Evolutionary conservation across 2,888 invertebrate species (phyloP).

Genomic region (Bellardia bayeri): DNA sequence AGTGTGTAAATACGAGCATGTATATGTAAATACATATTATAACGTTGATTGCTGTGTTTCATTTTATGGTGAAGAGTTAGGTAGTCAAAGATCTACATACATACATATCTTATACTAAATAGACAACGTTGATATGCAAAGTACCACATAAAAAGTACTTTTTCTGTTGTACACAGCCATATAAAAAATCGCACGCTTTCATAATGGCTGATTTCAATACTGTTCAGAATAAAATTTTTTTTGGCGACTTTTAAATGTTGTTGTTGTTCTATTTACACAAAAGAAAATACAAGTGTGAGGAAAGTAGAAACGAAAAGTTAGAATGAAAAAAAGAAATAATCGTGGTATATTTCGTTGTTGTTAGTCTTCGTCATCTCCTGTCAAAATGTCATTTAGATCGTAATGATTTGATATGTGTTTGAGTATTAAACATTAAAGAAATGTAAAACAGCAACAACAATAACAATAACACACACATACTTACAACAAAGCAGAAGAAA

Average conservation of each 20-base stretch:
- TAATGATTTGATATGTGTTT: conserved; percentile 84
- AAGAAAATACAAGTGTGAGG: not conserved
- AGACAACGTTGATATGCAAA: not conserved
- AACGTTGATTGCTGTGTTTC: too few species aligned
- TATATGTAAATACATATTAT: too few species aligned
- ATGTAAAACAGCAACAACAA: conserved; percentile 65
- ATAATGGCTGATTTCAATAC: conserved; percentile 20
- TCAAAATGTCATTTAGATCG: conserved; percentile 84
- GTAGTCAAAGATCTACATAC: too few species aligned
- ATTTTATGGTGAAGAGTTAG: too few species aligned
- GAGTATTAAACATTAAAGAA: conserved; percentile 77
- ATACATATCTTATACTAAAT: too few species aligned
- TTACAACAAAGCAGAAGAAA: not conserved
- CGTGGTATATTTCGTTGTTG: conserved; percentile 63
- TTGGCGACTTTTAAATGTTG: not conserved
- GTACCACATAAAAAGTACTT: not conserved
- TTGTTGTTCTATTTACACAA: not conserved
- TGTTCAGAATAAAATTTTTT: conserved; percentile 12
- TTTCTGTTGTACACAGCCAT: not conserved
- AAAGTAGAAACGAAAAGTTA: conserved; percentile 12
- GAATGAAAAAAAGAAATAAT: conserved; percentile 36
- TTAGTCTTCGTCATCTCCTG: conserved; percentile 79
- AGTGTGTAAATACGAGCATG: too few species aligned
- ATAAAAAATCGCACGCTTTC: not conserved
- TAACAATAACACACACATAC: conserved; percentile 27